Percentiles rank a stretch among this genome's conserved stretches.
phyloP scores from a whole-genome alignment of 92 coral and sea anemone genomes.

The Phenganax subtilis region DNA sequence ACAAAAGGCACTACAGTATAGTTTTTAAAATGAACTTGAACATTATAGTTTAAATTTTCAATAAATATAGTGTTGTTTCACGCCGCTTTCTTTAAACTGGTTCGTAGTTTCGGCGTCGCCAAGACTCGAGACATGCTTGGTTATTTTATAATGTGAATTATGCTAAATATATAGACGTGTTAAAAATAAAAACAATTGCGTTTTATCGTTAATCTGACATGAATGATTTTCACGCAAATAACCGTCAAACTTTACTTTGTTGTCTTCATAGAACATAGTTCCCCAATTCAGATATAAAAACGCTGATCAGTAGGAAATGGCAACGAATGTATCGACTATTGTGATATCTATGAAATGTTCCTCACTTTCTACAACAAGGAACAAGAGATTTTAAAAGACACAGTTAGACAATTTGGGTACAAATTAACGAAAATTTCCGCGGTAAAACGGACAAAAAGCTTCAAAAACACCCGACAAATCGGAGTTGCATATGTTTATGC shows the following conservation, averaged over 20 bases:
- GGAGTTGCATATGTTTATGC: conserved; percentile 34
- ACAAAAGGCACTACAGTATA: conserved; percentile 17
- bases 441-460: conserved; percentile 35
- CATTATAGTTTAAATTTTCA: neutral
- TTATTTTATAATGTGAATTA: conserved; percentile 27
- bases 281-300: too few species aligned
- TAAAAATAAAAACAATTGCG: conserved; percentile 39
- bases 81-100: conserved; percentile 2
- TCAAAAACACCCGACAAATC: conserved; percentile 39
- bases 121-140: conserved; percentile 21
- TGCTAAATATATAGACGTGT: conserved; percentile 28
- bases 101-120: conserved; percentile 16
- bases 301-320: too few species aligned
- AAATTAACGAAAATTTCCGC: conserved; percentile 31
- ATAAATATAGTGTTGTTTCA: neutral
- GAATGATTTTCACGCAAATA: conserved; percentile 5
- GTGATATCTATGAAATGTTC: neutral
- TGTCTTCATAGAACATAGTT: too few species aligned
- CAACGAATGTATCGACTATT: too few species aligned
- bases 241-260: neutral
- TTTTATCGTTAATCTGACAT: conserved; percentile 11
- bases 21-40: neutral
- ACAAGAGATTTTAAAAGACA: neutral
- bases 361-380: neutral
- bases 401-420: conserved; percentile 6